These are phyloP conservation scores for Octomys mimax DNA, from an alignment of 2,797 vertebrate species.

Conservation along the genomic window DNA sequence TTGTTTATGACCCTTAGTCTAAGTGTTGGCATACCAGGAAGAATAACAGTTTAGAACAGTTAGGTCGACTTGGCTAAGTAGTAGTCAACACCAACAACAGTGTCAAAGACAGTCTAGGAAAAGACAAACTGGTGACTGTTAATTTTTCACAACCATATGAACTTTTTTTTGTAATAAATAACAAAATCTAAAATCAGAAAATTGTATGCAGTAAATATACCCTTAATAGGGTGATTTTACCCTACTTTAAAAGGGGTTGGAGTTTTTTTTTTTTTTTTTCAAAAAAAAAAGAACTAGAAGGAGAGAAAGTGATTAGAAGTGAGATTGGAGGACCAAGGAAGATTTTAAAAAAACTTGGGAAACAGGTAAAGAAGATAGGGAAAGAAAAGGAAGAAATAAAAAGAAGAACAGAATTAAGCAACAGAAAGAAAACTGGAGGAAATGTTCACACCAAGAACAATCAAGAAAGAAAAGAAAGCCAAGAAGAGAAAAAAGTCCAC, in stretches of 20 bases:
- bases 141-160: not conserved
- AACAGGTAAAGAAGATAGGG: not conserved
- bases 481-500: not conserved
- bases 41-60: not conserved
- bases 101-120: not conserved
- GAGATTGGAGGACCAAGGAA: not conserved
- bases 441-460: not conserved
- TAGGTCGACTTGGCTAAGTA: not conserved
- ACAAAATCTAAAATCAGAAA: not conserved
- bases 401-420: not conserved
- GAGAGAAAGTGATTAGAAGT: not conserved
- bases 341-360: not conserved
- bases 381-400: not conserved
- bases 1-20: not conserved
- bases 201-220: not conserved
- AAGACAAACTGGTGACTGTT: not conserved
- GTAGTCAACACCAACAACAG: not conserved
- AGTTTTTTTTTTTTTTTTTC: not conserved
- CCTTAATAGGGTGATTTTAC: not conserved
- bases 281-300: not conserved
- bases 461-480: not conserved
- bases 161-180: not conserved
- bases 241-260: not conserved
- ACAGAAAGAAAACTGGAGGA: not conserved
- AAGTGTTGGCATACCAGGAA: not conserved